phyloP scores from a whole-genome alignment of 2,888 invertebrate genomes.

The Ypsolopha scabrella region DNA sequence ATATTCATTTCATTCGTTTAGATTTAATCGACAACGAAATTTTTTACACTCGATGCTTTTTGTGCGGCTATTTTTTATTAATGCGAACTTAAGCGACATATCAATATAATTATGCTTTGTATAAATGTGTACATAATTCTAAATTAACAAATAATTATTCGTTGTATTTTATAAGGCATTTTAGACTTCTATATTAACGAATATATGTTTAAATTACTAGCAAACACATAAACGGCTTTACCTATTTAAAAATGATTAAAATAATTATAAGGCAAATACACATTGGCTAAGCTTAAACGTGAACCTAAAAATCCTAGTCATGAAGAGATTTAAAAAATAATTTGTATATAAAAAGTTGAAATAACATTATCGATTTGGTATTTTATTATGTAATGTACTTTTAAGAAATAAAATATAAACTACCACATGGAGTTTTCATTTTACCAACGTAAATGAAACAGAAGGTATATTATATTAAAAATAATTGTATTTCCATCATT shows the following conservation, averaged over 20 bases:
- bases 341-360: conserved; percentile 62
- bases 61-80: not conserved
- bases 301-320: conserved; percentile 40
- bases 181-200: too few species aligned
- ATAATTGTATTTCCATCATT: conserved; percentile 37
- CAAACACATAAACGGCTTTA: not conserved
- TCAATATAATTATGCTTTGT: too few species aligned
- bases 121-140: too few species aligned
- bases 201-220: not conserved
- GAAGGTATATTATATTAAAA: conserved; percentile 31
- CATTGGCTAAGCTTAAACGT: conserved; percentile 44
- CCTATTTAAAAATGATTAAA: conserved; percentile 16
- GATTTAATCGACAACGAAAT: not conserved
- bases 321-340: conserved; percentile 51
- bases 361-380: conserved; percentile 31
- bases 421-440: conserved; percentile 12
- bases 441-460: conserved; percentile 15
- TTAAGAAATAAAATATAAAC: conserved; percentile 48
- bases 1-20: not conserved
- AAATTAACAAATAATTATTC: too few species aligned
- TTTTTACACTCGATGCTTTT: conserved; percentile 21
- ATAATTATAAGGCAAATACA: conserved; percentile 19
- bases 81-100: too few species aligned
- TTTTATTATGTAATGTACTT: conserved; percentile 45
- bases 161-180: too few species aligned